Conservation (phyloP, 2,113 vertebrate species). For the Lycaon pictus region DNA sequence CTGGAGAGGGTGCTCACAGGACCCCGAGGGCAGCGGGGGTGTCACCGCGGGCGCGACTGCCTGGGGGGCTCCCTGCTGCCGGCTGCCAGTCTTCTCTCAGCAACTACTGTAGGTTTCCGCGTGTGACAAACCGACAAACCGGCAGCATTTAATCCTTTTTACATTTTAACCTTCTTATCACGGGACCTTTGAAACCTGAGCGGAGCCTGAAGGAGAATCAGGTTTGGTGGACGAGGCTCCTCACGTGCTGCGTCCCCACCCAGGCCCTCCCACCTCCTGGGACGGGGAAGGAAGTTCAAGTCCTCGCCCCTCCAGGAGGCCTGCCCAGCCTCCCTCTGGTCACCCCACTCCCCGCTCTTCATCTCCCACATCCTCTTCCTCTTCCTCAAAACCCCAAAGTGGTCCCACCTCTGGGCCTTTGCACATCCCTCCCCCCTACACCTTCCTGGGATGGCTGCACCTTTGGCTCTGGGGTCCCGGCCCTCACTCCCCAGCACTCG, state of each 20-base stretch:
- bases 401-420: neutral
- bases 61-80: too few relatives aligned
- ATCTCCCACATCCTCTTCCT: neutral
- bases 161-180: neutral
- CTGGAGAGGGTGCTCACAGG: neutral
- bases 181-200: neutral
- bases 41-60: too few relatives aligned
- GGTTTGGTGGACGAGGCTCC: neutral
- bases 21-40: too few relatives aligned
- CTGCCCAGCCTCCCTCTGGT: neutral
- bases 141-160: neutral
- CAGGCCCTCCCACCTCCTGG: accelerated
- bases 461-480: neutral
- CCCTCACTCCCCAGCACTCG: neutral
- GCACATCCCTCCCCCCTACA: neutral
- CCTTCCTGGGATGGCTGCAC: neutral
- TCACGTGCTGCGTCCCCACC: accelerated
- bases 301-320: accelerated
- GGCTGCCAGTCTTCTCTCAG: neutral
- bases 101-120: too few relatives aligned
- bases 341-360: neutral
- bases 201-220: neutral
- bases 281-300: neutral
- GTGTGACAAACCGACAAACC: too few relatives aligned
- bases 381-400: neutral